A percentile compares a stretch with the other conserved stretches of the same genome.
These are phyloP conservation scores for Ochropleura leucogaster DNA, from an alignment of 2,888 invertebrate species.

Conservation along the genomic window DNA sequence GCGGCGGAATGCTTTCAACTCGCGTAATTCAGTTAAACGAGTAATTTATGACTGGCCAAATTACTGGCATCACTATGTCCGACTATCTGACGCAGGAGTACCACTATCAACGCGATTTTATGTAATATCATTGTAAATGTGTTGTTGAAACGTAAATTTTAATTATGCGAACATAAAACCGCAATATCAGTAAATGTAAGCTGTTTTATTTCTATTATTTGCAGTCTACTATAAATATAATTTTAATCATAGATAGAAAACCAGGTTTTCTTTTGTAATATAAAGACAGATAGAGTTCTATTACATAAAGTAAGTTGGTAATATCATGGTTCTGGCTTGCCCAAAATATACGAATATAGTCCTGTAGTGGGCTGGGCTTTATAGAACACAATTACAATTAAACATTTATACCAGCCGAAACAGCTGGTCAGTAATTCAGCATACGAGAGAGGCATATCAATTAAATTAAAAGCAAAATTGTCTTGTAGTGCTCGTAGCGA, in stretches of 20 bases:
- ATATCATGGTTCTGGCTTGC: too few species aligned
- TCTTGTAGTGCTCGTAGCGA: neutral
- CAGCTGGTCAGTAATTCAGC: neutral
- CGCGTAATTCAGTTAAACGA: conserved; percentile 90
- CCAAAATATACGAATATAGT: neutral
- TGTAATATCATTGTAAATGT: conserved; percentile 58
- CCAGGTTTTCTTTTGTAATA: neutral
- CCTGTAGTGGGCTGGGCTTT: neutral
- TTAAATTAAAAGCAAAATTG: neutral
- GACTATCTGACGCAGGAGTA: conserved; percentile 75
- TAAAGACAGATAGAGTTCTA: neutral
- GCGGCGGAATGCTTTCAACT: conserved; percentile 87
- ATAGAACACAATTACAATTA: neutral
- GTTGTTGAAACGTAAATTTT: conserved; percentile 40
- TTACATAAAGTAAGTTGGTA: neutral
- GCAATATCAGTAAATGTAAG: neutral
- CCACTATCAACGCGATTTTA: conserved; percentile 66
- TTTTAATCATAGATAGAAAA: neutral
- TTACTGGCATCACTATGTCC: conserved; percentile 86
- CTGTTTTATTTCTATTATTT: neutral
- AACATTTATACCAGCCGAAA: neutral
- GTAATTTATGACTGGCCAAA: conserved; percentile 89
- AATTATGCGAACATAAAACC: conserved; percentile 27
- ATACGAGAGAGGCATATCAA: neutral
- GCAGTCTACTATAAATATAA: neutral